Base-by-base conservation (phyloP, 2,797 vertebrate species). In the Ceryle rudis region DNA sequence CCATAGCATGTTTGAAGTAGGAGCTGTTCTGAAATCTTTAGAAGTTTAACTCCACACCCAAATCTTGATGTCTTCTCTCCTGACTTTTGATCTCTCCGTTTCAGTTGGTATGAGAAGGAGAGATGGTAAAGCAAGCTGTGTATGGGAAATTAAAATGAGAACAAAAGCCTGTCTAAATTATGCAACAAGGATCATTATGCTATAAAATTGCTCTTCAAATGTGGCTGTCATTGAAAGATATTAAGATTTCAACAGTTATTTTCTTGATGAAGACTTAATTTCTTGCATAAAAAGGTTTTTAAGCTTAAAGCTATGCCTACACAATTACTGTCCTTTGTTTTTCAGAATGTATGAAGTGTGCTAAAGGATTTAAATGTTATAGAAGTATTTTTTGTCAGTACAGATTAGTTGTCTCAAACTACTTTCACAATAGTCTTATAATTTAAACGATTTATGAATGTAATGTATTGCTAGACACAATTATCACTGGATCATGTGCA, bases 91-190 rank as follows among this genome's bases (percentile, higher is more conserved):
- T 96, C 81, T 92, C 95, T 97, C 92, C 90, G 57, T 94, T 95
- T 97, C 84, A 88, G 25, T 92, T 4, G 1, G n/a, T 89, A 94
- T 97, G 93, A 96, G 91, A 97, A 97, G 86, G 60, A 89, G 77
- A 92, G 86, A 84, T 74, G 67, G 92, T 92, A 97, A 97, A 97
- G 82, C 37, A 91, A 97, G 64, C 65, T 96, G 90, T 95, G 57
- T 13, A 58, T 94, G 69, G 74, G 71, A 97, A 96, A 96, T 97
- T 93, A 94, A 96, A 92, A 90, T 23, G 74, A 97, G 97, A 98
- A 98, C 92, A 98, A 98, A 98, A 97, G 92, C 96, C 95, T 94
- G 92, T 83, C 92, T 95, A 97, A 97, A 97, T 98, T 98, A 98
- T 96, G 97, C 95, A 97, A 95, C 62, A 69, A 69, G 91, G 86